Conservation (phyloP, 1,140 invertebrate species). For the Nixonia krombeini region DNA sequence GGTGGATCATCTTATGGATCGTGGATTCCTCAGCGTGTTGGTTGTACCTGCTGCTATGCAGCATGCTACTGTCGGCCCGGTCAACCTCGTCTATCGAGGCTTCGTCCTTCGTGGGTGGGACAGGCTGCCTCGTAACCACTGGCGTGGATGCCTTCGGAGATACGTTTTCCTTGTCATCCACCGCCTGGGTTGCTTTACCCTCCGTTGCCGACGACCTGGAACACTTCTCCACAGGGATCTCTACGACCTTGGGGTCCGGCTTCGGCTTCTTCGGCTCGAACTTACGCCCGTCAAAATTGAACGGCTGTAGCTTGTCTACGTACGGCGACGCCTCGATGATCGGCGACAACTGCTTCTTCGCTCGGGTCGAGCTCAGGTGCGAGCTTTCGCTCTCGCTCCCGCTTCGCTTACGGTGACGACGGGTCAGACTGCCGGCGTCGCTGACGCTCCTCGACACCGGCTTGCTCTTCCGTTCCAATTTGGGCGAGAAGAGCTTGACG, state of each 20-base stretch:
- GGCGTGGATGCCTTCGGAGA: constrained; percentile 3
- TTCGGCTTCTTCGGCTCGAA: constrained; percentile 56
- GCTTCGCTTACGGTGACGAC: constrained; percentile 57
- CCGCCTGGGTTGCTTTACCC: constrained; percentile 25
- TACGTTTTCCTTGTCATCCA: constrained; percentile 30
- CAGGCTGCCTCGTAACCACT: constrained; percentile 15
- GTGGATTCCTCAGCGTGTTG: constrained; percentile 58
- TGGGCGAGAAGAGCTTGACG: constrained; percentile 60
- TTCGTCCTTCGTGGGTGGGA: constrained; percentile 11
- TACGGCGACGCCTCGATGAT: constrained; percentile 80
- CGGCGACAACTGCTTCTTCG: constrained; percentile 80
- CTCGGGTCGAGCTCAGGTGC: constrained; percentile 49
- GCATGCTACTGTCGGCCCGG: constrained; percentile 52
- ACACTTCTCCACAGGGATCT: constrained; percentile 23
- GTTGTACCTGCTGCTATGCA: constrained; percentile 64
- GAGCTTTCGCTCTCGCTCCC: constrained; percentile 66
- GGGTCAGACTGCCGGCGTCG: constrained; percentile 61
- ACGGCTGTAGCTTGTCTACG: constrained; percentile 76
- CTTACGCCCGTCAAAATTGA: constrained; percentile 64
- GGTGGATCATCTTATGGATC: constrained; percentile 68
- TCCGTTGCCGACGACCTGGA: constrained; percentile 21
- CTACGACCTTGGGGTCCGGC: constrained; percentile 34
- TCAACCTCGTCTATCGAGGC: constrained; percentile 51
- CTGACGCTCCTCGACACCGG: constrained; percentile 65
- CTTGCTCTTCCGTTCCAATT: constrained; percentile 57